Conservation (phyloP, 2,113 vertebrate species). For the Ptyas mucosa region DNA sequence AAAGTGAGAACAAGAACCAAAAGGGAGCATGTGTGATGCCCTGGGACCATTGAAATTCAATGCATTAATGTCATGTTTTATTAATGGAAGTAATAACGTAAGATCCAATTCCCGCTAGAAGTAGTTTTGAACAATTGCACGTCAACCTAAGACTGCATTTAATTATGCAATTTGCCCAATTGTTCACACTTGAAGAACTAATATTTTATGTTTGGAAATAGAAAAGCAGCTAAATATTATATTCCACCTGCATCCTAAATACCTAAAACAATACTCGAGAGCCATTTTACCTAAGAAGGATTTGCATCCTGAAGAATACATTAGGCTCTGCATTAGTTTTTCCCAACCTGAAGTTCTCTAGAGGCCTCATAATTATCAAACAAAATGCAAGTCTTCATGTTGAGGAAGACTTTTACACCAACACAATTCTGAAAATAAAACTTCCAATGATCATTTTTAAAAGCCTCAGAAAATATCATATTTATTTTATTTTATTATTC, state of each 20-base stretch:
- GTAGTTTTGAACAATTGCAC: not conserved
- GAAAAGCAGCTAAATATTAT: not conserved
- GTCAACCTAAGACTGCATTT: not conserved
- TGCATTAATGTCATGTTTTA: not conserved
- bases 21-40: not conserved
- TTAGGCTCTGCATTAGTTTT: not conserved
- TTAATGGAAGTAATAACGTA: not conserved
- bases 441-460: not conserved
- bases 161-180: not conserved
- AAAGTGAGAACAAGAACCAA: not conserved
- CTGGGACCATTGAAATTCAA: not conserved
- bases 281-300: not conserved
- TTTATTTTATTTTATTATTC: conserved; percentile 30
- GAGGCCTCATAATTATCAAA: not conserved
- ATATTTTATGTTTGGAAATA: not conserved
- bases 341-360: not conserved
- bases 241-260: not conserved
- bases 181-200: not conserved
- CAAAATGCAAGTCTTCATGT: not conserved
- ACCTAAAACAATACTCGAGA: not conserved
- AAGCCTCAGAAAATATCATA: conserved; percentile 13
- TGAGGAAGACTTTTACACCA: not conserved
- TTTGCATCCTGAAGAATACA: not conserved
- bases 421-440: not conserved
- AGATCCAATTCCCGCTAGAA: not conserved